These are phyloP conservation scores for Octomys mimax DNA, from an alignment of 2,797 vertebrate species.

Conservation along the genomic window DNA sequence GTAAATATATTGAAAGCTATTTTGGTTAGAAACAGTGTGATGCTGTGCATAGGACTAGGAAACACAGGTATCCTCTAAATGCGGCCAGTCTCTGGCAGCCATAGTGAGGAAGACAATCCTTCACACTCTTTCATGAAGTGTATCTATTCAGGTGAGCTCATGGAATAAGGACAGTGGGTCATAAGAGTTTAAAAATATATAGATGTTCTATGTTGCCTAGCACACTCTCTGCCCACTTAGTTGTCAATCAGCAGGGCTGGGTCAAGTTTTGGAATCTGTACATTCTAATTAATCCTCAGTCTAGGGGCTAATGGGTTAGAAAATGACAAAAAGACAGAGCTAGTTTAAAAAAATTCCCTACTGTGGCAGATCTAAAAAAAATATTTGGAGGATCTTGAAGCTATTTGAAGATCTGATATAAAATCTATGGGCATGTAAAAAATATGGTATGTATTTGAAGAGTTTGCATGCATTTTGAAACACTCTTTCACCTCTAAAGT, in stretches of 20 bases:
- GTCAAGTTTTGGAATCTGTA: not conserved
- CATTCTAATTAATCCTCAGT: not conserved
- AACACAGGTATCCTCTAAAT: not conserved
- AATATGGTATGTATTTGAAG: not conserved
- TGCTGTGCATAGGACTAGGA: not conserved
- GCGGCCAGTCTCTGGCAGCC: fast-evolving
- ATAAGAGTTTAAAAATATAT: not conserved
- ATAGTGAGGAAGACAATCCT: not conserved
- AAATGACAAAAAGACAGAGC: not conserved
- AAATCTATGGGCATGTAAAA: not conserved
- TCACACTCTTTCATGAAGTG: not conserved
- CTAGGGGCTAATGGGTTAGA: not conserved
- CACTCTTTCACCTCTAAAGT: not conserved
- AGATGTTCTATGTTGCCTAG: not conserved
- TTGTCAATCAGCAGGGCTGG: not conserved
- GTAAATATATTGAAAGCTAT: not conserved
- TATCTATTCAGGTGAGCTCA: not conserved
- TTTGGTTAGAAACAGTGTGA: not conserved
- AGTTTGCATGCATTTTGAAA: not conserved
- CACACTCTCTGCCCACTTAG: not conserved
- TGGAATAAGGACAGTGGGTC: not conserved
- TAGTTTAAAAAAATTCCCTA: conserved; percentile 12
- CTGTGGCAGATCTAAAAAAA: not conserved
- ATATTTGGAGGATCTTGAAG: not conserved
- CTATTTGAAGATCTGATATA: not conserved